A percentile compares a stretch with the other conserved stretches of the same genome.
phyloP scores from a whole-genome alignment of 2,113 vertebrate species.

The Maylandia zebra region DNA sequence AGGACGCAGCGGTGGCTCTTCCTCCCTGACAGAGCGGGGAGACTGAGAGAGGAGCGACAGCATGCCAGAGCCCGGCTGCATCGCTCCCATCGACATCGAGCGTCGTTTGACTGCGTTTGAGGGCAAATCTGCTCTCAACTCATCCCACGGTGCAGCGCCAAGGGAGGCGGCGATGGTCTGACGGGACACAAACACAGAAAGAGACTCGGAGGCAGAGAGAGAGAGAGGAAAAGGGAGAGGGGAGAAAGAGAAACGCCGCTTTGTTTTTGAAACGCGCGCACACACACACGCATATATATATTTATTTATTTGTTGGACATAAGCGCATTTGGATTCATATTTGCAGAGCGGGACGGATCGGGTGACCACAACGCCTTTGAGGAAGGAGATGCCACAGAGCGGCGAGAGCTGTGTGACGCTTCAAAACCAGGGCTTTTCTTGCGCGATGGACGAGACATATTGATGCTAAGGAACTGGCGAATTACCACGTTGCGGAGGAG shows the following conservation, averaged over 20 bases:
- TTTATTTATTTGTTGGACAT: neutral
- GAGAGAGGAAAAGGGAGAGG: neutral
- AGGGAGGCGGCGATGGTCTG: constrained; percentile 6
- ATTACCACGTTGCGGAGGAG: constrained; percentile 19
- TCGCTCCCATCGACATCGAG: constrained; percentile 28
- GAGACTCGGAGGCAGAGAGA: neutral
- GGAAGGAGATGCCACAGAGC: constrained; percentile 26
- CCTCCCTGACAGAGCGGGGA: constrained; percentile 30
- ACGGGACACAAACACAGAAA: neutral
- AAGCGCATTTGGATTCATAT: constrained; percentile 3
- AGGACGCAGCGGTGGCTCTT: constrained; percentile 53
- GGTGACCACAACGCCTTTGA: constrained; percentile 30
- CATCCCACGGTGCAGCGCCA: neutral
- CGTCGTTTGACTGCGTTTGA: constrained; percentile 30
- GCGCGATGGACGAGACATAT: constrained; percentile 31
- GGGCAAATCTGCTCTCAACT: constrained; percentile 38
- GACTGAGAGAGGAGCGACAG: constrained; percentile 30
- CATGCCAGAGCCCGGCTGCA: constrained; percentile 42
- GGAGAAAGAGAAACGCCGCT: constrained; percentile 15
- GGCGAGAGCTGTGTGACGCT: neutral
- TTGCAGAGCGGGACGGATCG: constrained; percentile 14
- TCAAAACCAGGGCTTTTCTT: neutral
- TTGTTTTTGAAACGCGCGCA: constrained; percentile 34
- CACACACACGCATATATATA: neutral
- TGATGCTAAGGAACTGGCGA: constrained; percentile 8